Base-by-base conservation (phyloP, 2,113 vertebrate genomes). In the Myrmecophaga tridactyla region DNA sequence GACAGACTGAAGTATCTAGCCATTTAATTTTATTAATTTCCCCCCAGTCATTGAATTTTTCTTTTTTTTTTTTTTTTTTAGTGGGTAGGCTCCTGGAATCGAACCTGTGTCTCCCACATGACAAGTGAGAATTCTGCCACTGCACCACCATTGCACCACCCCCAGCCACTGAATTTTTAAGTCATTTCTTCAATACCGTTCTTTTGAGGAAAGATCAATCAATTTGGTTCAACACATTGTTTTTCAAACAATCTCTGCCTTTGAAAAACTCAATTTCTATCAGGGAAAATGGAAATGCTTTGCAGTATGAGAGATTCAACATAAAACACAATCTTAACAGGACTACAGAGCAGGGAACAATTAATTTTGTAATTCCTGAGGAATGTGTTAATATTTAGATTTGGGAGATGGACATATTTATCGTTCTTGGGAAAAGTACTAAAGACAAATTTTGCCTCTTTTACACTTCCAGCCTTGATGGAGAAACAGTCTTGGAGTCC, bases 221-320 rank as follows among this genome's bases (percentile, higher is more conserved):
- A 58, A 53, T 94, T 77, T 94, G n/a, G 29, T 65, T 92, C 89
- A 92, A 77, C 48, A 92, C 8, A 63, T 2, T 76, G 76, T 76
- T 89, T 92, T 92, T 51, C 60, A 96, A 95, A 87, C 23, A 84
- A 84, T 41, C 39, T 77, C 78, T 97, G 53, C 46, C n/a, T 36
- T 91, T 94, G 67, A 86, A 92, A 89, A 72, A 18, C 46, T 76
- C 58, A 36, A 18, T 63, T 15, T 72, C 18, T 17, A 69, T 46
- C 36, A 63, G n/a, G 34, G 76, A 85, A 65, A 65, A 29, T 51
- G 7, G 94, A 82, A 82, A 31, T 36, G 41, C 27, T 29, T 3
- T 15, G 15, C 6, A 63, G 58, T 25, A 18, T 25, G n/a, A 48
- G 31, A 75, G 21, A 70, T n/a, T 41, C 34, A 39, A 41, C 53